Evolutionary conservation across 2,888 invertebrate genomes (phyloP).

Genomic region (Rhodophaea formosa): DNA sequence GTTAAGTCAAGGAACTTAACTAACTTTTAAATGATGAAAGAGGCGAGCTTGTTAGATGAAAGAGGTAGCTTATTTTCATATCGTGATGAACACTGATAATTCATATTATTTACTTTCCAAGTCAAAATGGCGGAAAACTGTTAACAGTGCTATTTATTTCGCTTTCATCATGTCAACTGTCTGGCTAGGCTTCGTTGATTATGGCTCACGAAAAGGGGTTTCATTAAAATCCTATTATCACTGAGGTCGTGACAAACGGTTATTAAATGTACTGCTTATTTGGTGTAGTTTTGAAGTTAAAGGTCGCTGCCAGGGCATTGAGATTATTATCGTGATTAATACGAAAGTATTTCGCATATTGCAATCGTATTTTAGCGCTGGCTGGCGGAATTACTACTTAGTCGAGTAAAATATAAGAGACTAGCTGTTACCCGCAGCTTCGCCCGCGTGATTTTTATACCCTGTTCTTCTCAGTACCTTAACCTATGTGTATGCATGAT

Average conservation of each 20-base stretch:
- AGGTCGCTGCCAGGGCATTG: constrained; percentile 3
- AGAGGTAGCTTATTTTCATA: no score
- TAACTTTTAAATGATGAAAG: no score
- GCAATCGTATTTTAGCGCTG: no score
- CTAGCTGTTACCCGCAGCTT: no score
- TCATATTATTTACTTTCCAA: not conserved
- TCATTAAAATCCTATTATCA: constrained; percentile 39
- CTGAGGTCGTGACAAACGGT: constrained; percentile 39
- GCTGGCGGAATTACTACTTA: no score
- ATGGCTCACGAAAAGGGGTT: constrained; percentile 12
- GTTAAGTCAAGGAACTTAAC: no score
- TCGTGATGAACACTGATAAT: no score
- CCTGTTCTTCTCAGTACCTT: no score
- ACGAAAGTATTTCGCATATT: not conserved
- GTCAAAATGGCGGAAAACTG: not conserved
- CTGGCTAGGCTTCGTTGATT: not conserved
- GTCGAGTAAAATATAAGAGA: no score
- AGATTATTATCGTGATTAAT: not conserved
- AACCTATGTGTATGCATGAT: no score
- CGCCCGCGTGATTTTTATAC: no score
- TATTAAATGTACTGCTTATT: constrained; percentile 26
- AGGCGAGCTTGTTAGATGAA: no score
- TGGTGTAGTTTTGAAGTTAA: constrained; percentile 8
- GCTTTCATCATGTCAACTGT: not conserved
- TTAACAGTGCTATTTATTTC: not conserved